Evolutionary conservation across 2,888 invertebrate genomes (phyloP), one percentile per base, ranked within the genome.

Genomic region (Tenthredo notha): DNA sequence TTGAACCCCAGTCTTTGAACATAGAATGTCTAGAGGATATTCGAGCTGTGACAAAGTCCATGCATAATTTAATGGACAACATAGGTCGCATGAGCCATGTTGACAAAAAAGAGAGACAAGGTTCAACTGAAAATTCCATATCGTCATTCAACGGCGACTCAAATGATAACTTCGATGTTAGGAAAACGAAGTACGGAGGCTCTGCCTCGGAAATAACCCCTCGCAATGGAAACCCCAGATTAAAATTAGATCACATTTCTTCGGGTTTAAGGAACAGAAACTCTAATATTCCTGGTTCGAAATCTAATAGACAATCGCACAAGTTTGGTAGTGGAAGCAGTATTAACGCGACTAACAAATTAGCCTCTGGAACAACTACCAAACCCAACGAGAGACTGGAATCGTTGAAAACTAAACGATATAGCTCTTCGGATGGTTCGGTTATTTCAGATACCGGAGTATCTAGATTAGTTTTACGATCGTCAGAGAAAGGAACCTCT

Each of bases 11-110:
- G 47, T 90, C 89, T 37, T 84, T 89, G 84, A 90, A 89, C 84
- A 87, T 88, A 47, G 91, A 89, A 54, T 90, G 90, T 85, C 85
- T 90, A 40, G 89, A 89, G 82, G 90, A 90, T 43, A 89, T 91
- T 40, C 86, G 90, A 25, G 87, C 86, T 40, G 84, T 92, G 21
- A 90, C 90, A 21, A 88, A 87, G 33, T 90, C 90, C 37, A 82
- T 91, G 86, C 86, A 90, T 54, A 88, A 90, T 87, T 86, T 91
- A 43, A 89, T 89, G 86, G 86, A 88, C n/a, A 88, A 89, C 85
- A 88, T 90, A 47, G 47, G 67, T 33, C 47, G 10, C 10, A 40
- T 40, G 21, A 58, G 40, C 18, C 21, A 80, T 43, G 33, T 3
- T 29, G 25, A 54, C 29, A n/a, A 10, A 18, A 80, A 21, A 40